Conservation (phyloP, 1,140 invertebrate genomes). For the Drosophila nannoptera region DNA sequence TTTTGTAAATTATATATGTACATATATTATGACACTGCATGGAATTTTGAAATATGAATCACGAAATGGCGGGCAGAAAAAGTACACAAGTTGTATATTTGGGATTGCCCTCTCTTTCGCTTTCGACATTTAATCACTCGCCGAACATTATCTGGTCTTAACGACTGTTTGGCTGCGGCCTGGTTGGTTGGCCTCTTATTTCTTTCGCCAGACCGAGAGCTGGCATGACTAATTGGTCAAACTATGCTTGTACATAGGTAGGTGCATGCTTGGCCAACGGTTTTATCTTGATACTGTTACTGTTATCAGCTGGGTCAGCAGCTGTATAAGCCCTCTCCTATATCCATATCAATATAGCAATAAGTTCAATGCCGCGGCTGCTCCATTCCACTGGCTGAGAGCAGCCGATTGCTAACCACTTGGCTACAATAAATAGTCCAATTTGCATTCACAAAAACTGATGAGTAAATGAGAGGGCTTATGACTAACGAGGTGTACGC, state of each 20-base stretch:
- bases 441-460: constrained; percentile 7
- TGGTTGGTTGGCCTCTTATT: neutral
- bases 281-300: constrained; percentile 50
- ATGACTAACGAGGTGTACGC: constrained; percentile 16
- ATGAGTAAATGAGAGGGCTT: constrained; percentile 2
- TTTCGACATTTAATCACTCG: neutral
- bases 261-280: constrained; percentile 39
- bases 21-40: neutral
- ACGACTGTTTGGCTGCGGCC: constrained; percentile 12
- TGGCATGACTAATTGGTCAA: constrained; percentile 37
- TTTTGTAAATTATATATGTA: too few species aligned
- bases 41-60: constrained; percentile 12
- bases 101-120: constrained; percentile 15
- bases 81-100: neutral
- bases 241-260: constrained; percentile 25
- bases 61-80: neutral
- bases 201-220: neutral
- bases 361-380: constrained; percentile 28
- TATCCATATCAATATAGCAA: constrained; percentile 8
- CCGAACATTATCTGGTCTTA: constrained; percentile 26
- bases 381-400: constrained; percentile 1
- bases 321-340: neutral
- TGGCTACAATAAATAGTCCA: constrained; percentile 14
- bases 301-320: constrained; percentile 44
- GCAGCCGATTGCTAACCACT: constrained; percentile 21